Percentiles rank a stretch among this genome's conserved stretches.
phyloP scores from a whole-genome alignment of 2,888 invertebrate genomes.

The Eupithecia abbreviata region DNA sequence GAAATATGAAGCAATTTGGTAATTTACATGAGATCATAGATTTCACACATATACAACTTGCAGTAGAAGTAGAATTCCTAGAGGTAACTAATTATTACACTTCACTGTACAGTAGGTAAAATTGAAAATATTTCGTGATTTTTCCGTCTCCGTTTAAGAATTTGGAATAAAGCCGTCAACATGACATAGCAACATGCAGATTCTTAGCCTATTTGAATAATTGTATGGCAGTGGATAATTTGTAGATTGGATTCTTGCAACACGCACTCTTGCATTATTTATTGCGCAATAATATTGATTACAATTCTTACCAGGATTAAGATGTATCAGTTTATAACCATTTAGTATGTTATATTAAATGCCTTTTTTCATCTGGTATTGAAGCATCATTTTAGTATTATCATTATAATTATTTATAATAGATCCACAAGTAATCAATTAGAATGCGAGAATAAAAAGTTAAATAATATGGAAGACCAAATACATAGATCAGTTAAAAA shows the following conservation, averaged over 20 bases:
- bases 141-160: background rate
- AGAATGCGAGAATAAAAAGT: background rate
- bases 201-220: conserved; percentile 48
- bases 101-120: background rate
- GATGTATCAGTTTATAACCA: background rate
- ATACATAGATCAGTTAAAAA: conserved; percentile 45
- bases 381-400: background rate
- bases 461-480: conserved; percentile 56
- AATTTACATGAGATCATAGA: conserved; percentile 74
- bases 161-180: background rate
- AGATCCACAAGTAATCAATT: background rate
- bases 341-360: background rate
- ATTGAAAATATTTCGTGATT: background rate
- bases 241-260: conserved; percentile 1
- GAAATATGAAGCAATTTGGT: conserved; percentile 67
- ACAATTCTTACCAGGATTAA: background rate
- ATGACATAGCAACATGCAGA: background rate
- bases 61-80: conserved; percentile 32
- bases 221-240: conserved; percentile 70
- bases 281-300: background rate
- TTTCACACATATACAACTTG: conserved; percentile 48
- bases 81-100: background rate
- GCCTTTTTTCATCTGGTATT: conserved; percentile 1
- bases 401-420: background rate
- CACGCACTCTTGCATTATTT: background rate